phyloP scores from a whole-genome alignment of 30 jellyfish, hydroid and myxozoan species.

The Aurelia aurita complex sp. Pacific region DNA sequence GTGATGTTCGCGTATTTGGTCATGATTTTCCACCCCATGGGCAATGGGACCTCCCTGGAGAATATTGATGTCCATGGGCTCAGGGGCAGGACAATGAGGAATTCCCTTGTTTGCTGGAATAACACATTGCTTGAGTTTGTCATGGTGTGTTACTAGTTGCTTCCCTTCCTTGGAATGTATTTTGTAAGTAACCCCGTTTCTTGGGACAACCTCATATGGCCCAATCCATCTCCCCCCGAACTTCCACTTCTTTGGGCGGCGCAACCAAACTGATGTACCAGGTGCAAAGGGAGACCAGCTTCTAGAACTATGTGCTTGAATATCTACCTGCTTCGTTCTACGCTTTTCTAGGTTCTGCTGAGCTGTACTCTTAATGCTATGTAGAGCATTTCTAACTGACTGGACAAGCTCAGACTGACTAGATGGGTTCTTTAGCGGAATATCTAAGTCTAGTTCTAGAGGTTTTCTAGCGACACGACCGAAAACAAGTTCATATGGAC shows the following conservation, averaged over 20 bases:
- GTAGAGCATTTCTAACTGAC: slow-evolving; percentile 47
- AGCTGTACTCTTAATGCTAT: slow-evolving; percentile 32
- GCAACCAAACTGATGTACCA: slow-evolving; percentile 50
- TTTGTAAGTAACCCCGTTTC: slow-evolving; percentile 58
- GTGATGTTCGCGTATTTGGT: slow-evolving; percentile 41
- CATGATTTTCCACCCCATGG: slow-evolving; percentile 36
- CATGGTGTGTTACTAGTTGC: slow-evolving; percentile 40
- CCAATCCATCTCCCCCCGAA: slow-evolving; percentile 57
- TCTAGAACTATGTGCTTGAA: slow-evolving; percentile 28
- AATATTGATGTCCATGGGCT: slow-evolving; percentile 51
- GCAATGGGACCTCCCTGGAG: neutral
- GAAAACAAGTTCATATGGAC: slow-evolving; percentile 64
- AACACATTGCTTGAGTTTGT: slow-evolving; percentile 43
- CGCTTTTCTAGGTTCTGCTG: slow-evolving; percentile 35
- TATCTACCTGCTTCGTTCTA: slow-evolving; percentile 7
- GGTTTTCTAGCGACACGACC: slow-evolving; percentile 65
- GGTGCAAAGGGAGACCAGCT: slow-evolving; percentile 49
- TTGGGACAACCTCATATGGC: slow-evolving; percentile 45
- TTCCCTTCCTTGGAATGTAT: slow-evolving; percentile 42
- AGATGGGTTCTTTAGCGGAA: slow-evolving; percentile 45
- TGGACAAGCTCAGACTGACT: slow-evolving; percentile 62
- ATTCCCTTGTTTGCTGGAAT: slow-evolving; percentile 29
- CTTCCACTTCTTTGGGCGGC: slow-evolving; percentile 68
- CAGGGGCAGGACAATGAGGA: slow-evolving; percentile 36
- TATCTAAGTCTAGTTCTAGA: slow-evolving; percentile 51